Conservation (phyloP, 2,797 vertebrate species). For the Hylomyscus alleni region DNA sequence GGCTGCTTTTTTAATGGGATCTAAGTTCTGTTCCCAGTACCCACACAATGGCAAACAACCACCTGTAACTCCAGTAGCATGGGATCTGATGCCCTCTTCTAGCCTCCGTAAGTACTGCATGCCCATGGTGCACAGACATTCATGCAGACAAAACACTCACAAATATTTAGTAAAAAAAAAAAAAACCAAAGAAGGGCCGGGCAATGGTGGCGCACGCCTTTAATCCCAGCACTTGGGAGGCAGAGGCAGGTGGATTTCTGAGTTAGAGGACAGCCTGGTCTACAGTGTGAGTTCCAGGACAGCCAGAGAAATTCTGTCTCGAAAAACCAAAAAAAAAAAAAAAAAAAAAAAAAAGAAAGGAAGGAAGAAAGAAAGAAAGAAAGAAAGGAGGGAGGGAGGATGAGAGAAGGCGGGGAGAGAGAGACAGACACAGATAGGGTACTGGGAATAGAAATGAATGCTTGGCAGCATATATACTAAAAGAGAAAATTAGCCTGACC, state of each 20-base stretch:
- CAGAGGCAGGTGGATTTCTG: too few species aligned
- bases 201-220: too few species aligned
- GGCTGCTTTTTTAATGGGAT: background rate
- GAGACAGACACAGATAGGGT: background rate
- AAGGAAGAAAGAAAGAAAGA: too few species aligned
- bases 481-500: background rate
- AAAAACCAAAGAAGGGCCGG: too few species aligned
- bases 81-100: background rate
- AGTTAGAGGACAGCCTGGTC: too few species aligned
- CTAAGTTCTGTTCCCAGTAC: background rate
- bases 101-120: background rate
- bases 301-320: too few species aligned
- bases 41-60: background rate
- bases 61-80: background rate
- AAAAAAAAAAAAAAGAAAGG: too few species aligned
- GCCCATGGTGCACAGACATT: background rate
- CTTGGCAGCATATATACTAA: background rate
- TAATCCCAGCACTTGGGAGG: too few species aligned
- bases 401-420: background rate
- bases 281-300: too few species aligned
- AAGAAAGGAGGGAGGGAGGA: too few species aligned
- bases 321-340: too few species aligned
- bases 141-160: background rate
- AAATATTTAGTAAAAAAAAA: background rate
- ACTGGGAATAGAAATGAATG: background rate